Conservation (phyloP, 2,797 vertebrate genomes). For the Girardinus metallicus region DNA sequence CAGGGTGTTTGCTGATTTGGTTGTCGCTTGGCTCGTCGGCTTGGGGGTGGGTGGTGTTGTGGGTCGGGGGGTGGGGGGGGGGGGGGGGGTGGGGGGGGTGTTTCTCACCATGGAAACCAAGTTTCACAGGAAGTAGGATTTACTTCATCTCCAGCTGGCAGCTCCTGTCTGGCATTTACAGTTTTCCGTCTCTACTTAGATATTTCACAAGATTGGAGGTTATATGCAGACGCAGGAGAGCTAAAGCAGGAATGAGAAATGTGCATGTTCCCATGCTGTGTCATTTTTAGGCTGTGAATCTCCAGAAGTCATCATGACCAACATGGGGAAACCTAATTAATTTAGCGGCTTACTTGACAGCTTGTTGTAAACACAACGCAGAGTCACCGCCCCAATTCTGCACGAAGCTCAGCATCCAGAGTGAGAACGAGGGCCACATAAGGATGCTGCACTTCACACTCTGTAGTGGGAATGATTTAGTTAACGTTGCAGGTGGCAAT, state of each 20-base stretch:
- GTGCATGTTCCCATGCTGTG: conserved; percentile 14
- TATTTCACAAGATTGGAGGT: conserved; percentile 12
- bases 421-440: conserved; percentile 46
- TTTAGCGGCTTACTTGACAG: conserved; percentile 54
- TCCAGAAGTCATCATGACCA: conserved; percentile 69
- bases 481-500: neutral
- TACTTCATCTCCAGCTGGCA: conserved; percentile 33
- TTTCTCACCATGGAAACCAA: conserved; percentile 3
- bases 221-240: neutral
- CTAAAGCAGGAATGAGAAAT: conserved; percentile 31
- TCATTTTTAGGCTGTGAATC: conserved; percentile 22
- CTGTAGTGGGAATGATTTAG: conserved; percentile 6
- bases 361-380: conserved; percentile 48
- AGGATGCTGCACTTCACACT: conserved; percentile 48
- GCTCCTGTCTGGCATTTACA: conserved; percentile 42
- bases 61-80: too few species aligned
- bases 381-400: conserved; percentile 47
- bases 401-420: conserved; percentile 25
- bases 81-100: too few species aligned
- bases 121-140: conserved; percentile 15
- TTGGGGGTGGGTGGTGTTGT: too few species aligned
- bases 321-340: conserved; percentile 73
- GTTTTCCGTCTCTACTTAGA: conserved; percentile 40
- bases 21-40: too few species aligned
- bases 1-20: too few species aligned